Evolutionary conservation across 2,797 vertebrate genomes (phyloP), one percentile per base, ranked within the genome.

Genomic region (Anguilla megastoma): DNA sequence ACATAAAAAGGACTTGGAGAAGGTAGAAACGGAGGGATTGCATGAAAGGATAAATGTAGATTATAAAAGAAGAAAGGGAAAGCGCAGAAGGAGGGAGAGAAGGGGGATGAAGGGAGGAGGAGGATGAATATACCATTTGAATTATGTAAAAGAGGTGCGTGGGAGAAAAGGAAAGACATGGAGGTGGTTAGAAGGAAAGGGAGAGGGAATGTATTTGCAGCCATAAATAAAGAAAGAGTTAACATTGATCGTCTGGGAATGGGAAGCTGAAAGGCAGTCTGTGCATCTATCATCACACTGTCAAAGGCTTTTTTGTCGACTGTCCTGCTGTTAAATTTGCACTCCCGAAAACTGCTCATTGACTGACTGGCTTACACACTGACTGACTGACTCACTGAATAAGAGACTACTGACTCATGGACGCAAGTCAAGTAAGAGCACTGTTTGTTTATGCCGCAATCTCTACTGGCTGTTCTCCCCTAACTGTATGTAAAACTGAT

Each of bases 341-440:
- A 50, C 82, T 93, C 91, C 91, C 54, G 71, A 56, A 69, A 0
- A 56, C 36, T 87, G 80, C 89, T 90, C 89, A 89, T 88, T 91
- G 85, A 88, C 89, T 89, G 30, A 60, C 89, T 89, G 88, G 50
- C 90, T 71, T 85, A 60, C 36, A 45, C 14, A 84, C 90, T 89
- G 18, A 54, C 90, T 88, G 87, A 58, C 89, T 85, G 74, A 45
- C 86, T 87, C 91, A 88, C 87, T 84, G 56, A 89, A 90, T 91
- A 85, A 87, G 89, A 45, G 88, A 82, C 45, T 33, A 82, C 50
- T 41, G 58, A 87, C 88, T 90, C 86, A 45, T 87, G 79, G 89
- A 90, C 87, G 6, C 88, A 85, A 89, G 92, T 95, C 93, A 90
- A 45, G 93, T 93, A 92, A 91, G 88, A 86, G 85, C 87, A 93